Evolutionary conservation across 2,888 invertebrate genomes (phyloP).

Genomic region (Dinocampus coccinellae): DNA sequence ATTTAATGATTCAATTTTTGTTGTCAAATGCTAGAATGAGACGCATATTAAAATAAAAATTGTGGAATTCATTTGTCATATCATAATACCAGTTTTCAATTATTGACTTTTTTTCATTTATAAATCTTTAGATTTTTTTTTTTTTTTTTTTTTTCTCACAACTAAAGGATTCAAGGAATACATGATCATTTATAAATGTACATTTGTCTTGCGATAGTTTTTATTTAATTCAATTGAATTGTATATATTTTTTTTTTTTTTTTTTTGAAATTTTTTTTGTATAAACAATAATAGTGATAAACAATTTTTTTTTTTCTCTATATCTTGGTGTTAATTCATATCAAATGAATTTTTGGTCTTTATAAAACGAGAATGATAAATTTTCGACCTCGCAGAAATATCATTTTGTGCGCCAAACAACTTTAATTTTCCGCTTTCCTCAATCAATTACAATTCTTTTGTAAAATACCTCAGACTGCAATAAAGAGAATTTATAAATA

Average conservation of each 20-base stretch:
- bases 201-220: constrained; percentile 32
- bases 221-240: constrained; percentile 30
- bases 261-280: not conserved
- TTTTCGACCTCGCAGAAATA: not conserved
- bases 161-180: constrained; percentile 10
- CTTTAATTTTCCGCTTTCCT: not conserved
- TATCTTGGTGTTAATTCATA: not conserved
- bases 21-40: not conserved
- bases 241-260: constrained; percentile 31
- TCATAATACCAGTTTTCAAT: not conserved
- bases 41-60: not conserved
- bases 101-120: not conserved
- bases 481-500: not conserved
- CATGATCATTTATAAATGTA: constrained; percentile 22
- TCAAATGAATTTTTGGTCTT: constrained; percentile 22
- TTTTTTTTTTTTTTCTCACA: not conserved
- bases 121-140: not conserved
- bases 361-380: constrained; percentile 28
- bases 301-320: constrained; percentile 7
- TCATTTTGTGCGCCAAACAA: not conserved
- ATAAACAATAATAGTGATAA: constrained; percentile 2
- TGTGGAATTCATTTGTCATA: not conserved
- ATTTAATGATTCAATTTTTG: not conserved
- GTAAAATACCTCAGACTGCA: not conserved
- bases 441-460: not conserved